These are phyloP conservation scores for Drosophila micromelanica DNA, from an alignment of 1,140 invertebrate species.

Conservation along the genomic window DNA sequence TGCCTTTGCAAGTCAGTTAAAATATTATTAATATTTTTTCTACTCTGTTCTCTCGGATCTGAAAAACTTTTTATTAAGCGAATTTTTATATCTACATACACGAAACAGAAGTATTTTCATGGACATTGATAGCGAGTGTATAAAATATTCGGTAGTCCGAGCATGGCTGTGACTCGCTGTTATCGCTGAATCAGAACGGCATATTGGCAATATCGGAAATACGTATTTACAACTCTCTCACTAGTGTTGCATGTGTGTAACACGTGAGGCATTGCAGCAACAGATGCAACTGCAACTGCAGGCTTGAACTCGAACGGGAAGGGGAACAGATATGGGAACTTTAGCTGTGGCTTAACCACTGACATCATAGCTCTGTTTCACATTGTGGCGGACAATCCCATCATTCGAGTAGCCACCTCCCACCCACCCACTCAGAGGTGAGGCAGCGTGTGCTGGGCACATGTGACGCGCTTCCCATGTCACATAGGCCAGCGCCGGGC, in stretches of 20 bases:
- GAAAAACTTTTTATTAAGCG: too few species aligned
- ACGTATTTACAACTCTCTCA: slow-evolving; percentile 7
- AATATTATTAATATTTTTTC: neutral
- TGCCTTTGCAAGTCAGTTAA: neutral
- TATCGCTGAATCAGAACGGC: slow-evolving; percentile 50
- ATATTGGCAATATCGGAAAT: slow-evolving; percentile 53
- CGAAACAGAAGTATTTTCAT: neutral
- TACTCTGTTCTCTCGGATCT: too few species aligned
- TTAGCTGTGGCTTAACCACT: neutral
- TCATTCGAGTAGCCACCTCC: slow-evolving; percentile 5
- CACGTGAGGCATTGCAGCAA: slow-evolving; percentile 48
- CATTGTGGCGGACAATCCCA: slow-evolving; percentile 11
- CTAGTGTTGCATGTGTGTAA: slow-evolving; percentile 43
- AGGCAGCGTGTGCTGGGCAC: slow-evolving; percentile 28
- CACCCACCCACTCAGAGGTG: neutral
- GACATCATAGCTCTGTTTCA: slow-evolving; percentile 2
- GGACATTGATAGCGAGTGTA: neutral
- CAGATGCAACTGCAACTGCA: slow-evolving; percentile 1
- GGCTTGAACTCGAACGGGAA: neutral
- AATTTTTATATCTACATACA: too few species aligned
- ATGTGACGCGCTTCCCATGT: slow-evolving; percentile 74
- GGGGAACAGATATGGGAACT: too few species aligned
- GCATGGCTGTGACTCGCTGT: neutral
- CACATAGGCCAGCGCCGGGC: slow-evolving; percentile 21
- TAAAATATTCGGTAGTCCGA: neutral